Evolutionary conservation across 2,113 vertebrate species (phyloP), one percentile per base, ranked within the genome.

Genomic region (Passerina amoena): DNA sequence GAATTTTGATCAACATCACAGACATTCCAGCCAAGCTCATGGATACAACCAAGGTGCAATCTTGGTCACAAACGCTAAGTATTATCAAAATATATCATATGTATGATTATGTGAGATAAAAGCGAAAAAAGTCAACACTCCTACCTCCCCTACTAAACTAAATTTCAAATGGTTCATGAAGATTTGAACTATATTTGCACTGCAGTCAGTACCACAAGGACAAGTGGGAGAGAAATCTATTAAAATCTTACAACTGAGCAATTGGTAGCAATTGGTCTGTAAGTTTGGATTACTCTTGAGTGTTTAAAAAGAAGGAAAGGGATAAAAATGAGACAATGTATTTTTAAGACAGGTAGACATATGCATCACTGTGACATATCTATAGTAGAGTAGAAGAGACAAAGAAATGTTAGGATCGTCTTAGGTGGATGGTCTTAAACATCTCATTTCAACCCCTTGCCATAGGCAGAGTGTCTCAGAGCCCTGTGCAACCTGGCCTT

Each of bases 321-420:
- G 27, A 57, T 70, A 53, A 66, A 35, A 42, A 69, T 8, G 16
- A 61, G 23, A 72, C 20, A 3, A 76, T 4, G 1, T 13, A 11
- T 61, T 65, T 61, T 19, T 23, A 37, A 47, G 23, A 71, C 27
- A 48, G 19, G 51, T 27, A 59, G 28, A 38, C 6, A 48, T 11
- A 25, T 2, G 11, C 14, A n/a, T 31, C 33, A 16, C 59, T 27
- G 12, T 1, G 1, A n/a, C 8, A 0, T 8, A 60, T 5, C 17
- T 42, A 4, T 0, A 56, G 33, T 1, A 35, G 21, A 81, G 42
- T 0, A 2, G 45, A 76, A 71, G 3, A 53, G n/a, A 38, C 1
- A 11, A 40, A 69, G 12, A 56, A 82, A 59, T 6, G 3, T 11
- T 72, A 53, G 25, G 33, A 35, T 20, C 8, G n/a, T 11, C 14